Conservation (phyloP, 2,888 invertebrate genomes). For the Philereme transversata region DNA sequence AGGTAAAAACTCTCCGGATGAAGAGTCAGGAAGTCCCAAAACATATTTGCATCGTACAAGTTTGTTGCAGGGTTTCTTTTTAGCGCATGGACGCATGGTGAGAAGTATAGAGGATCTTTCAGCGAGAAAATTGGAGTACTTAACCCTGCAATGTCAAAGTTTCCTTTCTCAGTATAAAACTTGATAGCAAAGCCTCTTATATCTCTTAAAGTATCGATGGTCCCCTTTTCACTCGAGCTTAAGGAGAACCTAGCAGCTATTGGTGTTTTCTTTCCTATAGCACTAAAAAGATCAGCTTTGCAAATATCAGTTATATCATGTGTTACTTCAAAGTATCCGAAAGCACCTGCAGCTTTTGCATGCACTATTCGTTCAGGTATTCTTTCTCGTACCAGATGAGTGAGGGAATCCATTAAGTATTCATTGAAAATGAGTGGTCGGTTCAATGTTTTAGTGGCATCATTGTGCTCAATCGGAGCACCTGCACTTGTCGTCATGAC, state of each 20-base stretch:
- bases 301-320: constrained; percentile 90
- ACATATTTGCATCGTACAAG: constrained; percentile 92
- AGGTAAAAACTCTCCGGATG: no score
- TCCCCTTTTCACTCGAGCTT: constrained; percentile 92
- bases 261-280: constrained; percentile 89
- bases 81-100: constrained; percentile 96
- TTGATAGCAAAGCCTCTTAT: constrained; percentile 95
- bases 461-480: constrained; percentile 88
- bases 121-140: constrained; percentile 95
- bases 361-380: constrained; percentile 96
- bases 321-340: constrained; percentile 92
- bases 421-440: constrained; percentile 91
- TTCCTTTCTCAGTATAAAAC: constrained; percentile 94
- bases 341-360: constrained; percentile 95
- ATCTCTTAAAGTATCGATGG: constrained; percentile 93
- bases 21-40: no score
- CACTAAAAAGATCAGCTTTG: constrained; percentile 89
- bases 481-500: constrained; percentile 90
- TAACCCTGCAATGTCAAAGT: constrained; percentile 95
- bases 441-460: constrained; percentile 88
- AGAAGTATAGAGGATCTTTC: constrained; percentile 93
- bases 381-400: constrained; percentile 92
- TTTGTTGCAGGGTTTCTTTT: constrained; percentile 95
- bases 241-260: constrained; percentile 91
- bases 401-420: constrained; percentile 88